Conservation (phyloP, 2,113 vertebrate genomes). For the Thymallus thymallus region DNA sequence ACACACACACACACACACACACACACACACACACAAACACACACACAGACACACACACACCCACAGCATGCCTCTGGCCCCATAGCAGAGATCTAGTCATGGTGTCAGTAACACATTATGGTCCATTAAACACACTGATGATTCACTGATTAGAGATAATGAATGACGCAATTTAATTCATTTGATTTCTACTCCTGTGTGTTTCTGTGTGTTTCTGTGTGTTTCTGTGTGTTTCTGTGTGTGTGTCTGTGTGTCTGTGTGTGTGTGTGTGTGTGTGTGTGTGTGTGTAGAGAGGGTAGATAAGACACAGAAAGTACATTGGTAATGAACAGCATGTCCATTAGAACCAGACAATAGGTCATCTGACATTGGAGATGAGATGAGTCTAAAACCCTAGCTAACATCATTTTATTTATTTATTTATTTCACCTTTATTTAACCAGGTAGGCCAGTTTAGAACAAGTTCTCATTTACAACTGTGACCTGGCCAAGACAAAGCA, state of each 20-base stretch:
- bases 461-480: too few relatives aligned
- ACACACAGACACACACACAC: too few relatives aligned
- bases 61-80: too few relatives aligned
- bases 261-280: too few relatives aligned
- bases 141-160: slow-evolving; percentile 51
- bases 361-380: too few relatives aligned
- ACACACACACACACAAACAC: too few relatives aligned
- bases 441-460: too few relatives aligned
- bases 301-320: slow-evolving; percentile 15
- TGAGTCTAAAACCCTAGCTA: slow-evolving; percentile 16
- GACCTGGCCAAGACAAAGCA: too few relatives aligned
- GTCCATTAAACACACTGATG: slow-evolving; percentile 59
- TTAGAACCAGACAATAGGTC: neutral
- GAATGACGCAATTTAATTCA: slow-evolving; percentile 38
- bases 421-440: too few relatives aligned
- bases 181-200: neutral
- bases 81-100: slow-evolving; percentile 21
- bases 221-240: slow-evolving; percentile 3
- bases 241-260: neutral
- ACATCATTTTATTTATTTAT: too few relatives aligned
- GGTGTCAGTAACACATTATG: slow-evolving; percentile 48
- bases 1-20: too few relatives aligned
- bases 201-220: neutral
- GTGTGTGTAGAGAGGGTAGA: slow-evolving; percentile 20
- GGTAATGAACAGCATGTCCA: slow-evolving; percentile 36